Conservation (phyloP, 92 coral and sea anemone species). For the Meandrina meandrites region DNA sequence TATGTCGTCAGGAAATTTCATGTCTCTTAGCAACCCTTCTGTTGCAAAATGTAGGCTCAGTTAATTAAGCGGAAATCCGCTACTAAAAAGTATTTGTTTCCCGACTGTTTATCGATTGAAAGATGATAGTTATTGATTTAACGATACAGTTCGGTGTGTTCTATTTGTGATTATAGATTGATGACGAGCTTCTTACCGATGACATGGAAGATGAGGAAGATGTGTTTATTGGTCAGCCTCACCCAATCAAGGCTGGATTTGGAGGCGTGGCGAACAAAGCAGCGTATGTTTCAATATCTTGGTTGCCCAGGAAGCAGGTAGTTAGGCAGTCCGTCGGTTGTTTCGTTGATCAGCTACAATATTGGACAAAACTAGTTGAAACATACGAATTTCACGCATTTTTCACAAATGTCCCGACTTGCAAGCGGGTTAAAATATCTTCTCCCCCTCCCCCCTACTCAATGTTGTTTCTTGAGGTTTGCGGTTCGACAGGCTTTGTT, state of each 20-base stretch:
- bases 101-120: neutral
- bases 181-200: constrained; percentile 64
- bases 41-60: neutral
- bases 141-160: neutral
- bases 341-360: too few relatives aligned
- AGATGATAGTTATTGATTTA: too few relatives aligned
- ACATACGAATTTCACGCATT: too few relatives aligned
- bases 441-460: too few relatives aligned
- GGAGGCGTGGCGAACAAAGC: constrained; percentile 71
- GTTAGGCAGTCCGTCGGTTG: too few relatives aligned
- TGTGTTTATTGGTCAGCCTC: constrained; percentile 68
- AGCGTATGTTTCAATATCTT: constrained; percentile 52
- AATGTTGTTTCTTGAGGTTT: too few relatives aligned
- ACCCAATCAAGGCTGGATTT: constrained; percentile 52
- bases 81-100: too few relatives aligned
- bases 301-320: neutral
- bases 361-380: too few relatives aligned
- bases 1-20: neutral
- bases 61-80: neutral
- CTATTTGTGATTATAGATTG: constrained; percentile 38
- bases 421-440: too few relatives aligned
- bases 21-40: neutral
- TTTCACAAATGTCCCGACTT: too few relatives aligned
- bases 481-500: too few relatives aligned
- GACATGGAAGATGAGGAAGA: constrained; percentile 76